Conservation (phyloP, 2,797 vertebrate species). For the Urophycis tenuis region DNA sequence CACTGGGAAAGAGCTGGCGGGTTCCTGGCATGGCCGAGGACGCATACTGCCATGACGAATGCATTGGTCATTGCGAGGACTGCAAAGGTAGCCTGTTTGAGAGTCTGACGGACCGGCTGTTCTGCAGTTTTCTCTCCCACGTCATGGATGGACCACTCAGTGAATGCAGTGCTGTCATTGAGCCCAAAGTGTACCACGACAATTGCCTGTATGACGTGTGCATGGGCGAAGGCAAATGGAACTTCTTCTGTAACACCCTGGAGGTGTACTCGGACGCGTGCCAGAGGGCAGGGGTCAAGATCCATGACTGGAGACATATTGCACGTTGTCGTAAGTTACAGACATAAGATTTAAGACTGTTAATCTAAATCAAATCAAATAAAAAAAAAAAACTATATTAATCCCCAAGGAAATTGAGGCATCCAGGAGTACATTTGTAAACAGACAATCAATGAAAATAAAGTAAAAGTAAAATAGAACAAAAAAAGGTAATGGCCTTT, state of each 20-base stretch:
- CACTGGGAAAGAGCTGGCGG: slow-evolving; percentile 67
- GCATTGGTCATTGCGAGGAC: slow-evolving; percentile 31
- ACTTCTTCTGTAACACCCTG: slow-evolving; percentile 57
- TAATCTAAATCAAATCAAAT: no score
- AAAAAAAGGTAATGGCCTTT: no score
- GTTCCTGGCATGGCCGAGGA: slow-evolving; percentile 34
- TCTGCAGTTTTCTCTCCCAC: slow-evolving; percentile 36
- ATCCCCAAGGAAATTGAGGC: no score
- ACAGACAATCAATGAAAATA: no score
- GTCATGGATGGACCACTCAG: slow-evolving; percentile 58
- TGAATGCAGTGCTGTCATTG: slow-evolving; percentile 44
- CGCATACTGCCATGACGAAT: slow-evolving; percentile 54
- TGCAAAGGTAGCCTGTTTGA: slow-evolving; percentile 38
- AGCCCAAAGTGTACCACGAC: slow-evolving; percentile 53
- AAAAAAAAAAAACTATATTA: no score
- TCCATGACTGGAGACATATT: slow-evolving; percentile 61
- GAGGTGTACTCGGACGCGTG: slow-evolving; percentile 63
- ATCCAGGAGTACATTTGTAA: no score
- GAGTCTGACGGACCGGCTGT: slow-evolving; percentile 12
- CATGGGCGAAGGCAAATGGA: slow-evolving; percentile 32
- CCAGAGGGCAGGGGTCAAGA: slow-evolving; percentile 45
- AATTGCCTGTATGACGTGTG: slow-evolving; percentile 71
- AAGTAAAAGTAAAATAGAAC: no score
- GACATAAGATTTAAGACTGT: background rate
- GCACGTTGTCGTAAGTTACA: slow-evolving; percentile 66